Evolutionary conservation across 2,888 invertebrate genomes (phyloP), one percentile per base, ranked within the genome.

Genomic region (Trachelus stipa): DNA sequence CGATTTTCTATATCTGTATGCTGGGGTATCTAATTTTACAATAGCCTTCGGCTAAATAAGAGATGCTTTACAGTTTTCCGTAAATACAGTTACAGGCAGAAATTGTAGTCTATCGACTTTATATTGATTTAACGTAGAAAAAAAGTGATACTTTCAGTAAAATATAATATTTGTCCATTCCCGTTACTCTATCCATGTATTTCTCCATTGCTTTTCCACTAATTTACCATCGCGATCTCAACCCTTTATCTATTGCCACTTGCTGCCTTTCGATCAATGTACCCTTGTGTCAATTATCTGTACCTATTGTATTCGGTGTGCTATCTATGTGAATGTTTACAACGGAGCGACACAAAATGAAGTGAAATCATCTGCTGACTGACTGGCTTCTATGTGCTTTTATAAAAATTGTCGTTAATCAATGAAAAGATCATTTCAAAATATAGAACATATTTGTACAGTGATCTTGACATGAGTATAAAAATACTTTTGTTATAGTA

Each of bases 301-400:
- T 9, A 56, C 15, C 56, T 23, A 23, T 6, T 56, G 9, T 23
- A 9, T 23, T 56, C 56, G 23, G 1, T 2, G 1, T 23, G 56
- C 9, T 9, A 56, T 23, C 56, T 56, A 23, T 9, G 23, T 9
- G 1, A 56, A 56, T 9, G 9, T 23, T 56, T 15, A 56, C 2
- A 56, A 23, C 23, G 23, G 23, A 56, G 23, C 56, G 9, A 56
- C 56, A 56, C 0, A 23, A 23, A 23, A 56, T 56, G 6, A 6
- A 9, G 23, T 23, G 9, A 1, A 23, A 56, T 56, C 81, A 83
- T 82, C 85, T 81, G 82, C 78, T 79, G 77, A n/a, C 73, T 73
- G 81, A 83, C 80, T 81, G 83, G 82, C 82, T 84, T 82, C 79
- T 87, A 86, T 83, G 87, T 87, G 86, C 86, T 87, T 83, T 86